Evolutionary conservation across 2,113 vertebrate species (phyloP), one percentile per base, ranked within the genome.

Genomic region (Odontesthes bonariensis): DNA sequence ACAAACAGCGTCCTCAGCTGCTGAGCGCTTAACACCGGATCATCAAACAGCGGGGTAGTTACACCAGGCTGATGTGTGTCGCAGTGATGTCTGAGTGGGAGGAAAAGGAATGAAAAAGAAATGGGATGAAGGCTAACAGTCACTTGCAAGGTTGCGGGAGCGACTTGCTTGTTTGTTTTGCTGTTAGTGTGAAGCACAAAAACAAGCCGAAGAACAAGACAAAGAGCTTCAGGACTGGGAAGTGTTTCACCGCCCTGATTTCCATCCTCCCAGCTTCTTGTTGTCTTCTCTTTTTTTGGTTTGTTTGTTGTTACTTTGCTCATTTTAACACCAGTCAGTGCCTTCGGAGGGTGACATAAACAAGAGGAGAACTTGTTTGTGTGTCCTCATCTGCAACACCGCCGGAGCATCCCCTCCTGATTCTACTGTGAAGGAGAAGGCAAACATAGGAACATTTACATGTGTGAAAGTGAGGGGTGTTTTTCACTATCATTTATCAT

Each of bases 81-180:
- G 16, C 38, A 79, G 75, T 87, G 91, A 92, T 73, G 81, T 56
- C 64, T 83, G 84, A 86, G 92, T 91, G 90, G 91, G 92, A 88
- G 91, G 86, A 78, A 75, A 69, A 83, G 81, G 62, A 60, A 40
- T 33, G 65, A 69, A 72, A 67, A 80, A 81, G 73, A 73, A 68
- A 63, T 46, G 38, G 16, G 56, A 75, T 73, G 78, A 87, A 89
- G 83, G 81, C 85, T 80, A 84, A 81, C 77, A 82, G 79, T 85
- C 87, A 79, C 54, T 75, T 63, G 60, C 46, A 56, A 68, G 82
- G 79, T 75, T 85, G 85, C 82, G 78, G 83, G 75, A 88, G 79
- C 71, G 61, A 77, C 70, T 80, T 73, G 73, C 77, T 86, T 85
- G 82, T 75, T 87, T 89, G 84, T 81, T 84, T 84, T 63, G 62